Percentiles rank a stretch among this genome's conserved stretches.
Evolutionary conservation across 2,888 invertebrate species (phyloP).

Genomic region (Tachina lurida): DNA sequence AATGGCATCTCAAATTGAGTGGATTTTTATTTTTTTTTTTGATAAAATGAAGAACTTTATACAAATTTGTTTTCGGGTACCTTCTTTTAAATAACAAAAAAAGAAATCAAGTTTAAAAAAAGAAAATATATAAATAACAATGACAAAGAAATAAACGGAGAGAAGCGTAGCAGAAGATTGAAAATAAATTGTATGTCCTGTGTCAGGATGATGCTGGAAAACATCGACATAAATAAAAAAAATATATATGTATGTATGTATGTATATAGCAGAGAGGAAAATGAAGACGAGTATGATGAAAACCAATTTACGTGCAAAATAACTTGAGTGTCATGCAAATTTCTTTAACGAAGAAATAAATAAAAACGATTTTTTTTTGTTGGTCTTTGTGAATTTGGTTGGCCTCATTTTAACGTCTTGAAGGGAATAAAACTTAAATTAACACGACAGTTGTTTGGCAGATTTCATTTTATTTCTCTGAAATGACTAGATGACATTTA

Average conservation of each 20-base stretch:
- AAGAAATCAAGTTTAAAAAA: background rate
- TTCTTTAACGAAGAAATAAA: conserved; percentile 68
- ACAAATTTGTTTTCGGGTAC: conserved; percentile 39
- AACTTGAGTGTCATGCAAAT: conserved; percentile 82
- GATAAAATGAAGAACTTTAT: conserved; percentile 32
- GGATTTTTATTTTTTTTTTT: conserved; percentile 45
- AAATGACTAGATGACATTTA: conserved; percentile 45
- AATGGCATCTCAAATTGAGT: conserved; percentile 61
- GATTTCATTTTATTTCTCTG: conserved; percentile 14
- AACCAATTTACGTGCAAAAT: conserved; percentile 82
- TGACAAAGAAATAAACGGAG: conserved; percentile 46
- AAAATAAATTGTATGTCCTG: conserved; percentile 64
- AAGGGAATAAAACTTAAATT: conserved; percentile 50
- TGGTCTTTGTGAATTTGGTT: conserved; percentile 38
- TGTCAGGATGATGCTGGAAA: conserved; percentile 47
- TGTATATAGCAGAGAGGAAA: background rate
- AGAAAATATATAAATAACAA: conserved; percentile 50
- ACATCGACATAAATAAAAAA: conserved; percentile 11
- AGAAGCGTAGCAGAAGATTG: conserved; percentile 43
- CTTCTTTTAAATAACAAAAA: conserved; percentile 42
- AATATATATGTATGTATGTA: no score
- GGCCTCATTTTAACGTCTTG: conserved; percentile 59
- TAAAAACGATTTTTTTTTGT: conserved; percentile 14
- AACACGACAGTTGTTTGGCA: conserved; percentile 51
- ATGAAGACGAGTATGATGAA: conserved; percentile 60